A percentile compares a stretch with the other conserved stretches of the same genome.
Conservation (phyloP, 1,140 invertebrate genomes). For the Drusus annulatus region DNA sequence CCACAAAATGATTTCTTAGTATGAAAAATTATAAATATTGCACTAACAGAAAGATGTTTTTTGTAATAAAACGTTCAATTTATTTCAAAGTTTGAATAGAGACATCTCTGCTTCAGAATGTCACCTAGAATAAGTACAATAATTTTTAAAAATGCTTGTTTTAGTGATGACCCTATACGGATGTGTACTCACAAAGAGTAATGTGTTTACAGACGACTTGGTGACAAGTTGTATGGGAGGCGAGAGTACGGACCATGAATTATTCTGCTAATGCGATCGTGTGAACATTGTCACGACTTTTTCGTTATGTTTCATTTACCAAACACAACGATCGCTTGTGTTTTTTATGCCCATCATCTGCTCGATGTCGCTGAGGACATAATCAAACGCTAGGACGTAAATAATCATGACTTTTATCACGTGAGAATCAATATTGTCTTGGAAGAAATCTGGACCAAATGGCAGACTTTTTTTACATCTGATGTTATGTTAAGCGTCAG, state of each 20-base stretch:
- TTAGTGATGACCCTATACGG: too few species aligned
- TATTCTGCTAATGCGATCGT: background rate
- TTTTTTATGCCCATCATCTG: slow-evolving; percentile 15
- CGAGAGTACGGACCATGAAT: background rate
- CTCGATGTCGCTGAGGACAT: background rate
- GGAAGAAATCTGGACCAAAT: too few species aligned
- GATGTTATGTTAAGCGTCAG: too few species aligned
- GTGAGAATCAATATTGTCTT: background rate
- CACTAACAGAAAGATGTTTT: too few species aligned
- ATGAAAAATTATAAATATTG: too few species aligned
- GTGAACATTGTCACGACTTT: slow-evolving; percentile 5
- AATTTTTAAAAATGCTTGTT: too few species aligned
- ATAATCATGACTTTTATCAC: background rate
- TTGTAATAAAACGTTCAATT: too few species aligned
- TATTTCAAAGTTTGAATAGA: too few species aligned
- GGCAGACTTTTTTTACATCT: too few species aligned
- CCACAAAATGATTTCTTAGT: too few species aligned
- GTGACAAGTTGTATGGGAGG: background rate
- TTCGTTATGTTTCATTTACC: slow-evolving; percentile 11
- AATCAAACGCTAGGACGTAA: background rate
- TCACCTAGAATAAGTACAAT: too few species aligned
- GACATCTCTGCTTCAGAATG: too few species aligned
- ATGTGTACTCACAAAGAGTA: background rate
- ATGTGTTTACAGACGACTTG: slow-evolving; percentile 8
- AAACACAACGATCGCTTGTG: background rate